phyloP scores from a whole-genome alignment of 2,113 vertebrate genomes.

The Puntigrus tetrazona region DNA sequence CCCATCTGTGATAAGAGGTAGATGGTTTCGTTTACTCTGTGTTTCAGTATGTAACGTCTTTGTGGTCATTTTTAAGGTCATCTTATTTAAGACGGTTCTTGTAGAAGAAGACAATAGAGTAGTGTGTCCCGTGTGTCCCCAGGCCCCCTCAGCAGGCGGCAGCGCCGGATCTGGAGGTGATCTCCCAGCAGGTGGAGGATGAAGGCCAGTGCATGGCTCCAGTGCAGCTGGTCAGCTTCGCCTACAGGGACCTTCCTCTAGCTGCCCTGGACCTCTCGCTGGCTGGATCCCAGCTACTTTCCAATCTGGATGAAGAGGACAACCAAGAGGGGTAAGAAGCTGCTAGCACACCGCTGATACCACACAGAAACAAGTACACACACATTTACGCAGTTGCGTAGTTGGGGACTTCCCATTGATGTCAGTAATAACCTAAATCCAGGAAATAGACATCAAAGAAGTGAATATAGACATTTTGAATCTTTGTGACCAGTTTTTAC shows the following conservation, averaged over 20 bases:
- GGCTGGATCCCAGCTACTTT: conserved; percentile 93
- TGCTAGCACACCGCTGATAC: background rate
- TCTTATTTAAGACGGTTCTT: conserved; percentile 1
- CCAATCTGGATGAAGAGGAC: conserved; percentile 91
- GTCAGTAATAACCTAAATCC: background rate
- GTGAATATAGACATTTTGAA: background rate
- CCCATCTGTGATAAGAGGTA: background rate
- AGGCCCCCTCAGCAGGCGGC: conserved; percentile 81
- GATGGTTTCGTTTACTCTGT: background rate
- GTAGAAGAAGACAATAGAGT: conserved; percentile 42
- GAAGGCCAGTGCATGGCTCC: conserved; percentile 87
- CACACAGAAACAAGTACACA: background rate
- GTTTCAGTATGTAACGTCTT: background rate
- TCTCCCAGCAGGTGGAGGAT: conserved; percentile 94
- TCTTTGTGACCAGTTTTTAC: background rate
- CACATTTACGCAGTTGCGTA: background rate
- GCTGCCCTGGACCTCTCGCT: conserved; percentile 89
- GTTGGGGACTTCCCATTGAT: background rate
- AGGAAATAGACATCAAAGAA: background rate
- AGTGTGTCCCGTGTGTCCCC: conserved; percentile 48
- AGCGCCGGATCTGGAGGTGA: conserved; percentile 90
- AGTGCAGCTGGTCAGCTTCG: conserved; percentile 85
- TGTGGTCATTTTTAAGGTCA: background rate
- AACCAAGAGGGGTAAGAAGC: conserved; percentile 88
- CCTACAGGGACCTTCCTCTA: conserved; percentile 90